These are phyloP conservation scores for Aythya baeri DNA, from an alignment of 2,113 vertebrate genomes.

Conservation along the genomic window DNA sequence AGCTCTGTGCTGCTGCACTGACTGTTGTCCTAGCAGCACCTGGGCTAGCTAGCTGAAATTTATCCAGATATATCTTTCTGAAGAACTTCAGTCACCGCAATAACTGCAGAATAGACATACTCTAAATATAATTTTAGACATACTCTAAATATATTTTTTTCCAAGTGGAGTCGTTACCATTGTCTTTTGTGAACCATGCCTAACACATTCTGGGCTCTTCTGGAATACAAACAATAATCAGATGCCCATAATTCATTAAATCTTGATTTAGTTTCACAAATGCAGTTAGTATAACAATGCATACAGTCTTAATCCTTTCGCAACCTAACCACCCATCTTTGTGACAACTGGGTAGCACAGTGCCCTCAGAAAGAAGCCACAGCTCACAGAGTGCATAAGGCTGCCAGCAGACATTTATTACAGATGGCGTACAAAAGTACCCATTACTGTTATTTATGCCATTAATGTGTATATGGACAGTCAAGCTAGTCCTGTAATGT, in stretches of 20 bases:
- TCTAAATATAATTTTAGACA: neutral
- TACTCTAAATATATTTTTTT: neutral
- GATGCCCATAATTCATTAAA: slow-evolving; percentile 31
- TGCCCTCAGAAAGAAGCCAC: neutral
- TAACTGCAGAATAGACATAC: neutral
- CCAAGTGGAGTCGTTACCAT: neutral
- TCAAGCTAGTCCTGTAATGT: neutral
- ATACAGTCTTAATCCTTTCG: slow-evolving; percentile 6
- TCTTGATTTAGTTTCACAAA: slow-evolving; percentile 52
- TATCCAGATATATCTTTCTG: neutral
- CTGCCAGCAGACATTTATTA: slow-evolving; percentile 10
- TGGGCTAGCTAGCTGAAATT: neutral
- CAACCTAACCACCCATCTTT: slow-evolving; percentile 28
- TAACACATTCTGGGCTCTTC: slow-evolving; percentile 20
- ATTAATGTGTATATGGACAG: neutral
- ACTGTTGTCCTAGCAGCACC: neutral
- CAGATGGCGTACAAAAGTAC: neutral
- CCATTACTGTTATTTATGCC: neutral
- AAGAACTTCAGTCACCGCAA: neutral
- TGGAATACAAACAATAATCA: slow-evolving; percentile 30
- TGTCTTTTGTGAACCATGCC: slow-evolving; percentile 42
- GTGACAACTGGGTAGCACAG: neutral
- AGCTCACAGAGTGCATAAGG: neutral
- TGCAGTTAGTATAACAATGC: slow-evolving; percentile 43
- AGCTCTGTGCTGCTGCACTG: neutral